Evolutionary conservation across 2,113 vertebrate genomes (phyloP), one percentile per base, ranked within the genome.

Genomic region (Craseonycteris thonglongyai): DNA sequence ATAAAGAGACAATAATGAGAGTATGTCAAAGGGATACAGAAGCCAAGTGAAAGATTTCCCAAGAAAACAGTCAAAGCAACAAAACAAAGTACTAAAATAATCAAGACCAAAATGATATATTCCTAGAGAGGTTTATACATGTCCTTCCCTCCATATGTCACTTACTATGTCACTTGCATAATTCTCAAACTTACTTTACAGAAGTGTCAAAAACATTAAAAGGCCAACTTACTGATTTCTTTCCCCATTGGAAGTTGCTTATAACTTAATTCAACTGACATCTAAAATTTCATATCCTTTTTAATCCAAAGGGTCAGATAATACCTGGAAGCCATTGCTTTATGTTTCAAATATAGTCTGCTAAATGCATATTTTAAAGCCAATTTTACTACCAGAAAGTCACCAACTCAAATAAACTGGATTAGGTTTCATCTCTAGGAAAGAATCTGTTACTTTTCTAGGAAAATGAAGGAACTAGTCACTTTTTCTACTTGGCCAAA

Each of bases 371-470:
- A 89, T 58, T 93, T 86, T 90, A 92, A 91, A 95, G 51, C 47
- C 49, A 59, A 22, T 78, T 92, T 95, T 88, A 69, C 83, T 71
- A 68, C 28, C 94, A 40, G 66, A 65, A 92, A 92, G 66, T 90
- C 82, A 69, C 22, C 22, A 40, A 92, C 72, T 90, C 66, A 80
- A 93, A 90, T 84, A 81, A 93, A 88, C 88, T n/a, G 72, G 21
- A 80, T 90, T 96, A 66, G 59, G 80, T 59, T 92, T 94, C 72
- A 89, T 72, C 90, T 95, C 92, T 59, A 94, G 84, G 90, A 97
- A 95, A 93, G 88, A 90, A 90, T 96, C 94, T 95, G 88, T 80
- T 92, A 35, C 56, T 94, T 95, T 97, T 97, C 92, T 93, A 97
- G 95, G 97, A 96, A 97, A 97, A 96, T 65, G 84, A 93, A 96